A percentile compares a stretch with the other conserved stretches of the same genome.
phyloP scores from a whole-genome alignment of 2,888 invertebrate genomes.

The Ectemnius cavifrons region DNA sequence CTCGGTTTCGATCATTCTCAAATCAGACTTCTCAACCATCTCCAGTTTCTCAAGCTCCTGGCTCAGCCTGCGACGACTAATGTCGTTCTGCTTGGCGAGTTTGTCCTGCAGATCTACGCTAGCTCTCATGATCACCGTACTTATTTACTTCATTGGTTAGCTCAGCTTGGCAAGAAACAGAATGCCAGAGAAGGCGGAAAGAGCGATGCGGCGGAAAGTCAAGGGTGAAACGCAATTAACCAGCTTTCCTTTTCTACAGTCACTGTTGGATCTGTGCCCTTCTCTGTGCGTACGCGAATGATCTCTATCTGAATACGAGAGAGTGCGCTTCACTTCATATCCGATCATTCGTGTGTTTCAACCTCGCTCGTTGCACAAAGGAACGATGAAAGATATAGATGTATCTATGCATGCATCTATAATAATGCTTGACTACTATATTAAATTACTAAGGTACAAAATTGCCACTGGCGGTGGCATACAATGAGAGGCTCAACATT shows the following conservation, averaged over 20 bases:
- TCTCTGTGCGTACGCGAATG: not conserved
- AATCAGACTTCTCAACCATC: constrained; percentile 54
- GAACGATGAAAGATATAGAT: not conserved
- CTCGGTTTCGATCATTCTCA: constrained; percentile 58
- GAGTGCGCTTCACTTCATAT: constrained; percentile 36
- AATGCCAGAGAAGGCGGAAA: not conserved
- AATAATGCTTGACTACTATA: no score
- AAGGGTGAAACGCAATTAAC: constrained; percentile 23
- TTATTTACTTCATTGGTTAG: not conserved
- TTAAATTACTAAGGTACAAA: no score
- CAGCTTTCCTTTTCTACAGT: constrained; percentile 23
- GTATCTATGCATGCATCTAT: constrained; percentile 1
- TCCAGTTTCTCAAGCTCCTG: constrained; percentile 58
- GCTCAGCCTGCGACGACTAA: constrained; percentile 51
- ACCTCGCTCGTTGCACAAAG: no score
- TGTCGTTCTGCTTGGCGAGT: constrained; percentile 54
- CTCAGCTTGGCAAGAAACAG: constrained; percentile 16
- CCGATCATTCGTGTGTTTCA: constrained; percentile 8
- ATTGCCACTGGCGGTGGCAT: no score
- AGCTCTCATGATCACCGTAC: constrained; percentile 44
- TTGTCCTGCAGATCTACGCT: constrained; percentile 44
- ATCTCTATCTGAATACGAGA: not conserved
- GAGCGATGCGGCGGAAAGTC: constrained; percentile 24
- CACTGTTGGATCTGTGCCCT: constrained; percentile 17
- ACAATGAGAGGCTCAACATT: no score